Base-by-base conservation (phyloP, 1,140 invertebrate genomes). In the Cepaea nemoralis region DNA sequence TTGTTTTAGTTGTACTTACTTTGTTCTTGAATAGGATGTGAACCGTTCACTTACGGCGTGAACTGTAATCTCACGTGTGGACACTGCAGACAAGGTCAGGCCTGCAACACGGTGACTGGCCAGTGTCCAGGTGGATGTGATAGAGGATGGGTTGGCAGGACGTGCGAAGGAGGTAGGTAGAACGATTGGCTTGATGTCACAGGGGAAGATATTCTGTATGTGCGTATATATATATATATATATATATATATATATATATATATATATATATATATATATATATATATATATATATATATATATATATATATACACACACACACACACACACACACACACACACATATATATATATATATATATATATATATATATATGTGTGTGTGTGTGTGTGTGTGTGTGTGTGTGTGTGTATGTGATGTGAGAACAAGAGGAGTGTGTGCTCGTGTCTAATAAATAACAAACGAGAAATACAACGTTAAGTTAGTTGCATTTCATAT, bases 1-100 rank as follows among this genome's bases (percentile, higher is more conserved):
- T 45, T 45, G 8, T 45, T 45, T n/a, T n/a, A n/a, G n/a, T n/a
- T n/a, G n/a, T n/a, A 19, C 19, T 45, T 55, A 19, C 22, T 55
- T 3, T 55, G 27, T 22, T 31, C 27, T 63, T 63, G 2, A 12
- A 6, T 35, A 87, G 87, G 67, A 10, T 88, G 87, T 77, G 76
- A 81, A 39, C 71, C 66, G 0, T 79, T 79, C 35, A 83, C 82
- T 0, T 88, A 84, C 67, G 87, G 87, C 16, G 50, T 55, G 0
- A 71, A 83, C 55, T 88, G 87, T 77, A 77, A 80, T 22, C 63
- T 81, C 16, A 79, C 75, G 0, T 88, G 87, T 80, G 85, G 87
- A 12, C 82, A 83, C 63, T 88, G 87, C 82, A 70, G 83, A 24
- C 59, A 82, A 33, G 59, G 78, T 22, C 63, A 83, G 27, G 35